Conservation (phyloP, 1,140 invertebrate genomes). For the Idris sp. region DNA sequence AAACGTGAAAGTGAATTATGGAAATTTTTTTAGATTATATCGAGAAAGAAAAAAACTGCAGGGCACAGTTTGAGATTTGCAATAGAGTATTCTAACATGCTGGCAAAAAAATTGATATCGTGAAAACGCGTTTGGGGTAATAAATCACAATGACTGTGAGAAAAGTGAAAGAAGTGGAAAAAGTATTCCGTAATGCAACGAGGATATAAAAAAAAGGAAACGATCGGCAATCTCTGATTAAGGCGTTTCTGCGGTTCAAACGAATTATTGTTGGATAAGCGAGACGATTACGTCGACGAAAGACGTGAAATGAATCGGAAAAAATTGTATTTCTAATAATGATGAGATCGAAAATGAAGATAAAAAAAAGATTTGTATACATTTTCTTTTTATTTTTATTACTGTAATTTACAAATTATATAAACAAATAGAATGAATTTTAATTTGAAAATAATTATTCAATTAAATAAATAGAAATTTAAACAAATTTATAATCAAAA, state of each 20-base stretch:
- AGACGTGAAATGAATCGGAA: slow-evolving; percentile 58
- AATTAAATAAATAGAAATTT: too few species aligned
- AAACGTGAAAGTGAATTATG: slow-evolving; percentile 31
- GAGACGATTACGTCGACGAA: slow-evolving; percentile 57
- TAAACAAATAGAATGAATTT: too few species aligned
- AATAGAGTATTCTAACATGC: slow-evolving; percentile 9
- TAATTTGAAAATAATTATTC: too few species aligned
- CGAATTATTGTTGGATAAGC: slow-evolving; percentile 68
- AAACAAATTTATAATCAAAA: too few species aligned
- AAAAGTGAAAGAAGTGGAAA: slow-evolving; percentile 18
- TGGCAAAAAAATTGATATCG: slow-evolving; percentile 37
- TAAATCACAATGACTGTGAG: slow-evolving; percentile 51
- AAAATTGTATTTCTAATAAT: slow-evolving; percentile 55
- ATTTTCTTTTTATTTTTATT: too few species aligned
- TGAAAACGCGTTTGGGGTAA: slow-evolving; percentile 35
- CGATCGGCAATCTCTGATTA: slow-evolving; percentile 60
- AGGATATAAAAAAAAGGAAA: slow-evolving; percentile 30
- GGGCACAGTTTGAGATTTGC: slow-evolving; percentile 16
- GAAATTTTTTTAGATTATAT: slow-evolving; percentile 32
- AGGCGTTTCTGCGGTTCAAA: slow-evolving; percentile 63
- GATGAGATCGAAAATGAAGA: too few species aligned
- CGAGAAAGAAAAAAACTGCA: slow-evolving; percentile 4
- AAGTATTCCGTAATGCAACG: slow-evolving; percentile 29
- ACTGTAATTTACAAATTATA: too few species aligned
- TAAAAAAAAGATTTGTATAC: too few species aligned